Evolutionary conservation across 2,888 invertebrate genomes (phyloP).

Genomic region (Ornithoptera alexandrae): DNA sequence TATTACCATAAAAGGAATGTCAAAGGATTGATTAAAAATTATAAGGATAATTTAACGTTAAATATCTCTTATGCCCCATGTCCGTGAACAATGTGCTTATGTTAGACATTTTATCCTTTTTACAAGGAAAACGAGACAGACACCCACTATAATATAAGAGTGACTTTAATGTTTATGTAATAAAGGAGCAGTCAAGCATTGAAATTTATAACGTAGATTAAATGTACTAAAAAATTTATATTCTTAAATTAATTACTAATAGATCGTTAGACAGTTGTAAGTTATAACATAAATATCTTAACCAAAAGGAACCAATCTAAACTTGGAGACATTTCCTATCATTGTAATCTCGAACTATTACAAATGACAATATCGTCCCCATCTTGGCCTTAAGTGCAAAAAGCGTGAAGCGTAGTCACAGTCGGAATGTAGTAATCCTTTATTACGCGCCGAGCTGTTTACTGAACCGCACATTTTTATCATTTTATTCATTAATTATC

Average conservation of each 20-base stretch:
- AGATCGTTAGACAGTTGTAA: neutral
- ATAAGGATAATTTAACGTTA: neutral
- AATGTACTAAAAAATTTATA: neutral
- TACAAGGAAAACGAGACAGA: constrained; percentile 12
- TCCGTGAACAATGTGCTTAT: constrained; percentile 7
- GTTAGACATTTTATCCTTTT: constrained; percentile 7
- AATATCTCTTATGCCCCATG: neutral
- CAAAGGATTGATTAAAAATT: neutral
- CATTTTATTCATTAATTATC: constrained; percentile 27
- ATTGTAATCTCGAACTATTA: constrained; percentile 35
- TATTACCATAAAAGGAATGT: neutral
- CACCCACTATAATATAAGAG: constrained; percentile 1
- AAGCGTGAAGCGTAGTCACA: constrained; percentile 54
- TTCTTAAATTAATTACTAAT: neutral
- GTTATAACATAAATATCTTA: neutral
- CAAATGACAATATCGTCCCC: constrained; percentile 33
- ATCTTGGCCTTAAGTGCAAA: constrained; percentile 59
- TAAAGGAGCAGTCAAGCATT: constrained; percentile 5
- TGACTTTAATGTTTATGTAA: constrained; percentile 6
- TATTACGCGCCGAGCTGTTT: constrained; percentile 57
- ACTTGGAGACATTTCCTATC: constrained; percentile 31
- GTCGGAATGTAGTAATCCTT: constrained; percentile 49
- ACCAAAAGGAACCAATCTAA: neutral
- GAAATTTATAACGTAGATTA: neutral
- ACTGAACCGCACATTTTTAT: constrained; percentile 47